These are phyloP conservation scores for Megastigmus dorsalis DNA, from an alignment of 2,888 invertebrate species.

Conservation along the genomic window DNA sequence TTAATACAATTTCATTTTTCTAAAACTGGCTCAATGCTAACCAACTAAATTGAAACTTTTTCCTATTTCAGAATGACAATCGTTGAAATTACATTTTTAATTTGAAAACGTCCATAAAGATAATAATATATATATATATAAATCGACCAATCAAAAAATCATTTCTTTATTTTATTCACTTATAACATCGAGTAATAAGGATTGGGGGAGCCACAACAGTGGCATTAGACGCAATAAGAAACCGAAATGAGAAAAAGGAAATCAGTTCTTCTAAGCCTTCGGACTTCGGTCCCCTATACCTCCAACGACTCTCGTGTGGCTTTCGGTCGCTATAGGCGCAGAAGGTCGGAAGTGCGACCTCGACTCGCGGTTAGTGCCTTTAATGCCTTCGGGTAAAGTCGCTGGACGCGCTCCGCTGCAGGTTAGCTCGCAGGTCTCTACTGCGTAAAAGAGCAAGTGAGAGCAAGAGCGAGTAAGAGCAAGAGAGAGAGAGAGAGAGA, in stretches of 20 bases:
- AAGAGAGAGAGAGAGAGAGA: conserved; percentile 4
- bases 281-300: neutral
- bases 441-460: neutral
- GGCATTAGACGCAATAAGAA: neutral
- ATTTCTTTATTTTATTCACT: neutral
- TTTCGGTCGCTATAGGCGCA: conserved; percentile 22
- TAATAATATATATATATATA: too few species aligned
- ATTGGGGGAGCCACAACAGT: too few species aligned
- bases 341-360: conserved; percentile 63
- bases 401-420: conserved; percentile 3
- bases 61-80: too few species aligned
- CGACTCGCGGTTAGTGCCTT: conserved; percentile 53
- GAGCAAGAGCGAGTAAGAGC: conserved; percentile 13
- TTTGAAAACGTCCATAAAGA: too few species aligned
- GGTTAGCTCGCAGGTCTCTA: conserved; percentile 7
- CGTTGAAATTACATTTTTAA: too few species aligned
- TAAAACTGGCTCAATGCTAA: too few species aligned
- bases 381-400: conserved; percentile 13
- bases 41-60: too few species aligned
- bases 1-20: too few species aligned
- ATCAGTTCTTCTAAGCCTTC: conserved; percentile 22
- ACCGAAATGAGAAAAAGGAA: neutral
- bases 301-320: neutral
- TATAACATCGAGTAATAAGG: neutral
- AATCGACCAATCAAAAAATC: too few species aligned